These are phyloP conservation scores for Anticlea derivata DNA, from an alignment of 2,888 invertebrate genomes.

Conservation along the genomic window DNA sequence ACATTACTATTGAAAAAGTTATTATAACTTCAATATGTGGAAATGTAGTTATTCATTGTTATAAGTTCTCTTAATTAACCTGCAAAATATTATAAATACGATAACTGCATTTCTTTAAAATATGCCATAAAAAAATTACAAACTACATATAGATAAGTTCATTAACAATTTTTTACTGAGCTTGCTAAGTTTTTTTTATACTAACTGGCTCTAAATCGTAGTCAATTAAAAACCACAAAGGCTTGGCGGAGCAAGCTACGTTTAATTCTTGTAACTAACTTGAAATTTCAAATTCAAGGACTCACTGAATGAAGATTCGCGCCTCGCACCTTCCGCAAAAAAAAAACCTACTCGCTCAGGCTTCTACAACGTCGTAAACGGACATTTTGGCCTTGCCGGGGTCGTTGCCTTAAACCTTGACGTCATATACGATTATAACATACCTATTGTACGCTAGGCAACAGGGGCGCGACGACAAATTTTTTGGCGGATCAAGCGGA, in stretches of 20 bases:
- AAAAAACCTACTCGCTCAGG: conserved; percentile 28
- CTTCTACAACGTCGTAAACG: conserved; percentile 44
- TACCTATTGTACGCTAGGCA: conserved; percentile 42
- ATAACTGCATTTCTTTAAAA: too few species aligned
- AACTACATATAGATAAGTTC: too few species aligned
- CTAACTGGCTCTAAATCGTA: not conserved
- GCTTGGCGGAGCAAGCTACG: not conserved
- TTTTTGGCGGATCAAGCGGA: conserved; percentile 23
- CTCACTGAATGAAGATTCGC: conserved; percentile 33
- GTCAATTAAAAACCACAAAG: not conserved
- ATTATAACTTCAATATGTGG: too few species aligned
- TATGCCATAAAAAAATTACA: too few species aligned
- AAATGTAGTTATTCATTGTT: too few species aligned
- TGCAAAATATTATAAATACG: too few species aligned
- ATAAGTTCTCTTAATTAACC: too few species aligned
- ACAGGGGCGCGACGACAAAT: conserved; percentile 39
- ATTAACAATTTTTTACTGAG: too few species aligned
- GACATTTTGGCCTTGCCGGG: conserved; percentile 63
- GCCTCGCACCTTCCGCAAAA: conserved; percentile 39
- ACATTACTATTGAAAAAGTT: too few species aligned
- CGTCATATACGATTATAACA: conserved; percentile 48
- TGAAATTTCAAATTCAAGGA: conserved; percentile 36
- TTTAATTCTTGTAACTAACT: conserved; percentile 7
- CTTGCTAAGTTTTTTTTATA: too few species aligned
- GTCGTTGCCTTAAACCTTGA: conserved; percentile 66